Conservation (phyloP, 1,140 invertebrate genomes). For the Pseudachorutes palmiensis region DNA sequence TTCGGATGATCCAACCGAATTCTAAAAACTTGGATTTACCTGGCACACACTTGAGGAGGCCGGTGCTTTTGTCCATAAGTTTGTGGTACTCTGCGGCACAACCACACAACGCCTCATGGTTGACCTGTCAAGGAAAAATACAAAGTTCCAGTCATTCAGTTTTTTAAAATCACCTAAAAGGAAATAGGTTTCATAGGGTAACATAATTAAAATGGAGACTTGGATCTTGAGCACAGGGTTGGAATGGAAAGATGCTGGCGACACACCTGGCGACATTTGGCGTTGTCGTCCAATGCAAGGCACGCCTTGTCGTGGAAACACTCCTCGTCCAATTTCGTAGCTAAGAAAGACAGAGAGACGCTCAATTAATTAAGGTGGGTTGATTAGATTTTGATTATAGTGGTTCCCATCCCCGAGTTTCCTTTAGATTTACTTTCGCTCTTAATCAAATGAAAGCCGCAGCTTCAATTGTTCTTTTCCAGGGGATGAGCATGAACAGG, state of each 20-base stretch:
- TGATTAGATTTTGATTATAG: no score
- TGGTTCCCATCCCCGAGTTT: no score
- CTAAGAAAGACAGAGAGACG: neutral
- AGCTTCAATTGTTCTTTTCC: no score
- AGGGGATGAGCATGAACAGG: no score
- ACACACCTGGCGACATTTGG: neutral
- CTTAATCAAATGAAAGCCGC: no score
- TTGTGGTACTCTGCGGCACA: constrained; percentile 26
- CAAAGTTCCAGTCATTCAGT: neutral
- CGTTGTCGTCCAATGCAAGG: neutral
- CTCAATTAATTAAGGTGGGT: no score
- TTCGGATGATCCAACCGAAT: neutral
- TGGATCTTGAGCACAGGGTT: no score
- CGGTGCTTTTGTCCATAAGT: constrained; percentile 29
- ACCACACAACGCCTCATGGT: constrained; percentile 19
- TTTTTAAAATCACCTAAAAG: neutral
- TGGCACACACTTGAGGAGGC: constrained; percentile 36
- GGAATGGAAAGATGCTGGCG: no score
- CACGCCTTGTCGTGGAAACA: neutral
- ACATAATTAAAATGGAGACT: neutral
- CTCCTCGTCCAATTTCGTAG: neutral
- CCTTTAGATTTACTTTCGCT: no score
- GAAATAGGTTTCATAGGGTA: neutral
- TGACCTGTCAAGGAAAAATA: neutral
- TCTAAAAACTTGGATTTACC: constrained; percentile 24